Percentiles rank a stretch among this genome's conserved stretches.
These are phyloP conservation scores for Sinella curviseta DNA, from an alignment of 1,140 invertebrate genomes.

Conservation along the genomic window DNA sequence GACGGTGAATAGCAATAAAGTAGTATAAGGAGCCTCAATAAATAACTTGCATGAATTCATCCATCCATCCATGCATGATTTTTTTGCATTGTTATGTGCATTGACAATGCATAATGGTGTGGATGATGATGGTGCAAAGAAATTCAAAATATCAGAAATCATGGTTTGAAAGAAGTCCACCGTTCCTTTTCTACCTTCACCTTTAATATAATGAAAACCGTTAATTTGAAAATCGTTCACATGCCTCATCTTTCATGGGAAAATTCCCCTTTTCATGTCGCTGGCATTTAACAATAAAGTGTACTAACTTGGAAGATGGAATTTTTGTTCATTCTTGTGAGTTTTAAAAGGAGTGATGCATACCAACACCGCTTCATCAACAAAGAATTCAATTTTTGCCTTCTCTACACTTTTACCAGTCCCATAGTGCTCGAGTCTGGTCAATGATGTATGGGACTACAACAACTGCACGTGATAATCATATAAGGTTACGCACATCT, in stretches of 20 bases:
- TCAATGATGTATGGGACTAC: no score
- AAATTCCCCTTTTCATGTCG: not conserved
- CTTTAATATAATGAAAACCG: not conserved
- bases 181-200: not conserved
- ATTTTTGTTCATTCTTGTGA: not conserved
- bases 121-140: not conserved
- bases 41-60: no score
- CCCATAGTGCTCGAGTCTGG: no score
- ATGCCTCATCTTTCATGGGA: constrained; percentile 18
- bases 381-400: no score
- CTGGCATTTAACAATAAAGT: not conserved
- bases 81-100: not conserved
- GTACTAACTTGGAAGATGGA: not conserved
- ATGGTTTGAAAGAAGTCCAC: not conserved
- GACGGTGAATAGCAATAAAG: no score
- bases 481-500: not conserved
- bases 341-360: not conserved
- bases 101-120: not conserved
- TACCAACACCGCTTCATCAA: no score
- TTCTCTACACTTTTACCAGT: no score
- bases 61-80: no score
- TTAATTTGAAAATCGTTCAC: constrained; percentile 15
- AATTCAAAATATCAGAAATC: not conserved
- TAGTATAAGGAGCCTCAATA: no score
- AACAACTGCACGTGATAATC: not conserved